These are phyloP conservation scores for Vespertilio murinus DNA, from an alignment of 2,797 vertebrate species.

Conservation along the genomic window DNA sequence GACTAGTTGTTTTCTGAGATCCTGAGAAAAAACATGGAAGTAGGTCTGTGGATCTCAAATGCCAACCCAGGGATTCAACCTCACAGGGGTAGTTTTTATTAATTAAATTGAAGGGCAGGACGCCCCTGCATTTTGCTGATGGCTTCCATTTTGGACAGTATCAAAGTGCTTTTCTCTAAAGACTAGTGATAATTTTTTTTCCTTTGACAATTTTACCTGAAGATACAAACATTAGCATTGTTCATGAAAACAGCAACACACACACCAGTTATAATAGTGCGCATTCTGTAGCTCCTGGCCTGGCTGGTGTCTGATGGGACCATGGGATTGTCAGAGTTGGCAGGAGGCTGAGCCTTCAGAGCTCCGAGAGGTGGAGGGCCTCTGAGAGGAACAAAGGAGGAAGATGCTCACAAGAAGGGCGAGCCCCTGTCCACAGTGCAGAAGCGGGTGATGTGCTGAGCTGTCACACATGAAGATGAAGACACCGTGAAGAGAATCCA, in stretches of 20 bases:
- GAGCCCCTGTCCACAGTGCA: rapidly evolving
- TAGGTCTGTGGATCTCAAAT: neutral
- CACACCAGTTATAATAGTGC: neutral
- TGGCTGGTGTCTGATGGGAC: neutral
- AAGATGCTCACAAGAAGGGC: neutral
- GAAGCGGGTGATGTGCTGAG: neutral
- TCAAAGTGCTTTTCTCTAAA: neutral
- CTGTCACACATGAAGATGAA: neutral
- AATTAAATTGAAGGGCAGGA: neutral
- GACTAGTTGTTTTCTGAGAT: neutral
- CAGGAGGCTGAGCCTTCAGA: neutral
- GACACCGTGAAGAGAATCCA: neutral
- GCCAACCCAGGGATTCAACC: neutral
- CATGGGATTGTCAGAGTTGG: no score
- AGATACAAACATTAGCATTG: neutral
- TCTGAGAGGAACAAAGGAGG: neutral
- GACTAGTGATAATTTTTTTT: neutral
- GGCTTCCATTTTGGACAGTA: neutral
- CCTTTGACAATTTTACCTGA: neutral
- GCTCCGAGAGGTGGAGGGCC: neutral
- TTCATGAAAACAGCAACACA: neutral
- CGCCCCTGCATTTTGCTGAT: no score
- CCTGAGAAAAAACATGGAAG: no score
- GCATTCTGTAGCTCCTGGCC: neutral
- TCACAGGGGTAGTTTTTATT: neutral